phyloP scores from a whole-genome alignment of 2,888 invertebrate genomes.

The Plutella xylostella region DNA sequence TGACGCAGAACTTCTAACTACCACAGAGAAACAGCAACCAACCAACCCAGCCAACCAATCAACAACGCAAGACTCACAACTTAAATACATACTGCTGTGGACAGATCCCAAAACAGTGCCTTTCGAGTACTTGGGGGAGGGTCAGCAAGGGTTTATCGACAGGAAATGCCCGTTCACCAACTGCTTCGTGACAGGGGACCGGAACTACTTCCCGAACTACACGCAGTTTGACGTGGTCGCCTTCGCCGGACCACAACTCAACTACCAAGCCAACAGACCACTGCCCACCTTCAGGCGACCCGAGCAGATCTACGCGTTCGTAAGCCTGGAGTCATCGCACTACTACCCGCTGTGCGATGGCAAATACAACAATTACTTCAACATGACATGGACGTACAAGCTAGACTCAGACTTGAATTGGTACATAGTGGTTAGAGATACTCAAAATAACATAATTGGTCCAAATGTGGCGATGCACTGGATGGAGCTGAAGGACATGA shows the following conservation, averaged over 20 bases:
- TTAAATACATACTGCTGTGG: constrained; percentile 42
- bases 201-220: constrained; percentile 23
- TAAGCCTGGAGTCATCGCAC: constrained; percentile 29
- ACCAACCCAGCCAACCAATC: too few species aligned
- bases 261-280: neutral
- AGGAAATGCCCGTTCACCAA: constrained; percentile 33
- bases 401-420: constrained; percentile 17
- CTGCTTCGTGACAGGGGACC: constrained; percentile 36
- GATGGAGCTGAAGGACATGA: constrained; percentile 27
- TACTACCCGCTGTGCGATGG: constrained; percentile 29
- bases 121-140: constrained; percentile 32
- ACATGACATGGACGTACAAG: constrained; percentile 21
- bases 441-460: constrained; percentile 6
- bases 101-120: constrained; percentile 29
- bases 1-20: too few species aligned
- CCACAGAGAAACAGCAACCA: too few species aligned
- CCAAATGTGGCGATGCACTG: constrained; percentile 31
- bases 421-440: constrained; percentile 30
- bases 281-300: constrained; percentile 22
- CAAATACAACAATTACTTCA: constrained; percentile 16
- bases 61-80: too few species aligned
- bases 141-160: constrained; percentile 27
- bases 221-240: constrained; percentile 34
- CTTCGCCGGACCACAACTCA: constrained; percentile 34
- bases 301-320: constrained; percentile 29